phyloP scores from a whole-genome alignment of 30 jellyfish, hydroid and myxozoan species.

The Aurelia aurita complex sp. Pacific region DNA sequence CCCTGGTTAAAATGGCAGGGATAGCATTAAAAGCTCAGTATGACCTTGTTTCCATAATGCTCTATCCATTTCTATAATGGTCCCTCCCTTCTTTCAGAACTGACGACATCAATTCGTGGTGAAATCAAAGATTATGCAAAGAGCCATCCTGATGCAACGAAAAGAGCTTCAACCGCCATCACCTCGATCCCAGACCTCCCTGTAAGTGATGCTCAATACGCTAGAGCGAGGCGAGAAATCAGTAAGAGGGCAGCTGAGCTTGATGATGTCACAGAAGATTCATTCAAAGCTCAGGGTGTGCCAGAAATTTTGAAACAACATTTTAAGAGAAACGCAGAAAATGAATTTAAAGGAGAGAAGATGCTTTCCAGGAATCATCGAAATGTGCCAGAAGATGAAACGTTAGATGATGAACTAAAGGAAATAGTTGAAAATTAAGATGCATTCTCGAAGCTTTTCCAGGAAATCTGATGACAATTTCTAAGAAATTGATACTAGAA shows the following conservation, averaged over 20 bases:
- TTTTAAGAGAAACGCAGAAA: conserved; percentile 80
- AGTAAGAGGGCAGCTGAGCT: conserved; percentile 84
- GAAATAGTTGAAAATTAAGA: conserved; percentile 24
- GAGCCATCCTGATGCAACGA: conserved; percentile 67
- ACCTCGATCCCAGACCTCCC: conserved; percentile 85
- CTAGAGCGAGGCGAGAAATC: conserved; percentile 82
- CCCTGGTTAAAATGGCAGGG: no score
- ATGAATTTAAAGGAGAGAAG: conserved; percentile 71
- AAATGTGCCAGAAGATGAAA: conserved; percentile 81
- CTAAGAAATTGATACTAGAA: conserved; percentile 38
- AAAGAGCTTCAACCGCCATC: conserved; percentile 76
- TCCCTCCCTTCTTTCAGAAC: conserved; percentile 43
- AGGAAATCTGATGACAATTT: conserved; percentile 12
- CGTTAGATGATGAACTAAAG: conserved; percentile 65
- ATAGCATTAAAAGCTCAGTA: no score
- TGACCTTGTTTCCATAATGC: no score
- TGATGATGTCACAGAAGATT: conserved; percentile 75
- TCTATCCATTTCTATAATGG: no score
- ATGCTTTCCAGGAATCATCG: conserved; percentile 86
- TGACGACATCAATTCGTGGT: conserved; percentile 78
- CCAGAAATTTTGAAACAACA: conserved; percentile 86
- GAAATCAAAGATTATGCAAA: conserved; percentile 74
- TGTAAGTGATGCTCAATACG: conserved; percentile 47
- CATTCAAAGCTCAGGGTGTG: conserved; percentile 47
- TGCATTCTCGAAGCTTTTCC: neutral